A percentile compares a stretch with the other conserved stretches of the same genome.
These are phyloP conservation scores for Trissolcus basalis DNA, from an alignment of 1,140 invertebrate species.

Conservation along the genomic window DNA sequence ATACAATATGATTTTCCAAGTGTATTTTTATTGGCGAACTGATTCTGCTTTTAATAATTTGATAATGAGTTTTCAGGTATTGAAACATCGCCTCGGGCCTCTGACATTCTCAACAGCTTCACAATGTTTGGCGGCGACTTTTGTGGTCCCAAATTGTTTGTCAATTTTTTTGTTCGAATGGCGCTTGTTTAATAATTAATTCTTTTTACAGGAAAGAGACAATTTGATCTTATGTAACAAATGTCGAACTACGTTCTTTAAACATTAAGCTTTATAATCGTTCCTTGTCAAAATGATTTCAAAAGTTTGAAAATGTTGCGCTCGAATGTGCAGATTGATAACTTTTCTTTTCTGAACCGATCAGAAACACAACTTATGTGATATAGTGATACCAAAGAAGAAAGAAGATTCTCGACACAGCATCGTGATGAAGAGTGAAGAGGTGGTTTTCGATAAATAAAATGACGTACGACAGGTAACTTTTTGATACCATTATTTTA, in stretches of 20 bases:
- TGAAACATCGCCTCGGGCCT: constrained; percentile 11
- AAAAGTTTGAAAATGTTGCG: constrained; percentile 1
- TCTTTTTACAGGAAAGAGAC: too few relatives aligned
- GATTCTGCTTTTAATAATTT: constrained; percentile 60
- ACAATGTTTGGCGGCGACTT: too few relatives aligned
- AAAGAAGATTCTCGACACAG: constrained; percentile 4
- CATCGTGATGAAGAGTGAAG: constrained; percentile 34
- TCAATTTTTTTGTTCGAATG: too few relatives aligned
- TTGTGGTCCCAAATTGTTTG: too few relatives aligned
- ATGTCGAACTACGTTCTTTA: too few relatives aligned
- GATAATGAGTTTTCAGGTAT: constrained; percentile 73
- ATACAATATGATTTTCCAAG: too few relatives aligned
- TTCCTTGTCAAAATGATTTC: too few relatives aligned
- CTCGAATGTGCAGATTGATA: constrained; percentile 2
- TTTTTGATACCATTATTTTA: constrained; percentile 17
- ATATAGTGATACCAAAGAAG: constrained; percentile 28
- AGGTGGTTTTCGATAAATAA: constrained; percentile 20
- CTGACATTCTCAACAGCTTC: too few relatives aligned
- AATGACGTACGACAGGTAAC: constrained; percentile 39
- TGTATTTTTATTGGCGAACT: constrained; percentile 2
- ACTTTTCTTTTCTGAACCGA: neutral
- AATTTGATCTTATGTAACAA: too few relatives aligned
- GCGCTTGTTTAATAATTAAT: too few relatives aligned
- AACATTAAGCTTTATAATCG: too few relatives aligned
- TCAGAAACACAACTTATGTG: neutral